Conservation (phyloP, 2,888 invertebrate genomes). For the Formica aserva region DNA sequence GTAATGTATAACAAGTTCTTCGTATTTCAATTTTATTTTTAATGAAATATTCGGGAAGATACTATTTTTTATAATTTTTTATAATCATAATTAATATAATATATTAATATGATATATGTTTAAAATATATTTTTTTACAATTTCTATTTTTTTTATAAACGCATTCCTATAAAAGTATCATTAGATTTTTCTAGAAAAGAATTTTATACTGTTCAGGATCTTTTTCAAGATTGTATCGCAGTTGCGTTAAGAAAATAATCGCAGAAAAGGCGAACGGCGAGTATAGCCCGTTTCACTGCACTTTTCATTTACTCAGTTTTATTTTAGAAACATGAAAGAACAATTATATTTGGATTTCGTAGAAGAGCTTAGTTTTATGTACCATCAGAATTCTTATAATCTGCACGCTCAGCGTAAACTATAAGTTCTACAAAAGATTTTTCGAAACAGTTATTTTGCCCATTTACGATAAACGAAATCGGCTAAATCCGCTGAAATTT, state of each 20-base stretch:
- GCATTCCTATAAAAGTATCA: background rate
- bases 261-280: slow-evolving; percentile 37
- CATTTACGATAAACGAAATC: slow-evolving; percentile 35
- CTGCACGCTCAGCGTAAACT: slow-evolving; percentile 57
- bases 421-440: slow-evolving; percentile 47
- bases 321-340: slow-evolving; percentile 63
- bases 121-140: no score
- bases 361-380: slow-evolving; percentile 42
- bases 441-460: slow-evolving; percentile 56
- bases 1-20: background rate
- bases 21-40: background rate
- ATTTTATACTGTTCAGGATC: background rate
- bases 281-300: slow-evolving; percentile 47
- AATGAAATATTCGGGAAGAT: background rate
- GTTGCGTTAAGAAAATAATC: slow-evolving; percentile 32
- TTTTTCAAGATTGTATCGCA: background rate
- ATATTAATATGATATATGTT: no score
- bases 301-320: slow-evolving; percentile 34
- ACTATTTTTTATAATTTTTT: background rate
- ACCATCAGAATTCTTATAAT: slow-evolving; percentile 58
- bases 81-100: no score
- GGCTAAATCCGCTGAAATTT: slow-evolving; percentile 16
- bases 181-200: background rate
- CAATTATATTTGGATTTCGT: slow-evolving; percentile 65
- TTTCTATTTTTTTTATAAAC: background rate